Evolutionary conservation across 2,888 invertebrate species (phyloP).

Genomic region (Proisotoma minuta): DNA sequence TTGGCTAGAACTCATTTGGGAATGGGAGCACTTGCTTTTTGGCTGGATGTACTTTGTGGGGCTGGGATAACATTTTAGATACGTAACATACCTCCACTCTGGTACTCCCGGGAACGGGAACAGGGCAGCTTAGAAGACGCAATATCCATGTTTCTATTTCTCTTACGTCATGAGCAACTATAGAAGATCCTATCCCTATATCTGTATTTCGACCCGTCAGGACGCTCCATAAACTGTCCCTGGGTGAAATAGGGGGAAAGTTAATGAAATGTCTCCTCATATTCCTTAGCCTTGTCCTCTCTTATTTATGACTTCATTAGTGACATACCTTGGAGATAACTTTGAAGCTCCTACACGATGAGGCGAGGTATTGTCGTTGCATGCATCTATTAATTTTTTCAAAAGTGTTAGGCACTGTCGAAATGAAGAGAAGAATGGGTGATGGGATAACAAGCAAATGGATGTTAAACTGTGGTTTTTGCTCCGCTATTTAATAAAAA

Average conservation of each 20-base stretch:
- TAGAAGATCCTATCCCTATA: slow-evolving; percentile 64
- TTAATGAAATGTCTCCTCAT: too few species aligned
- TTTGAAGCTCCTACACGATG: slow-evolving; percentile 83
- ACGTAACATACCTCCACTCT: slow-evolving; percentile 63
- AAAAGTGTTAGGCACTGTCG: slow-evolving; percentile 94
- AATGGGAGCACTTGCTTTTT: background rate
- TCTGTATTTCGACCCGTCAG: slow-evolving; percentile 77
- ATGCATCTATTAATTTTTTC: slow-evolving; percentile 93
- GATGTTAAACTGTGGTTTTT: slow-evolving; percentile 94
- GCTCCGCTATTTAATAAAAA: slow-evolving; percentile 60
- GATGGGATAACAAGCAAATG: slow-evolving; percentile 94
- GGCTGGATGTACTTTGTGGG: background rate
- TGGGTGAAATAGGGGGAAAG: too few species aligned
- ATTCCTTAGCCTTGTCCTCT: background rate
- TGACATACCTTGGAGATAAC: slow-evolving; percentile 69
- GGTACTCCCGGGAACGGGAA: slow-evolving; percentile 96
- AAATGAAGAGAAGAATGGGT: slow-evolving; percentile 98
- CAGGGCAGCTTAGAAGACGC: slow-evolving; percentile 89
- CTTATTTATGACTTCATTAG: slow-evolving; percentile 15
- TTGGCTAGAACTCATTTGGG: too few species aligned
- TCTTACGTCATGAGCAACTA: slow-evolving; percentile 89
- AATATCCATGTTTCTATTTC: slow-evolving; percentile 99
- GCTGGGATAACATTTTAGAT: slow-evolving; percentile 17
- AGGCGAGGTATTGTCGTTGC: slow-evolving; percentile 88
- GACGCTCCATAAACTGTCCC: slow-evolving; percentile 95